phyloP scores from a whole-genome alignment of 2,888 invertebrate genomes.

The Cistogaster globosa region DNA sequence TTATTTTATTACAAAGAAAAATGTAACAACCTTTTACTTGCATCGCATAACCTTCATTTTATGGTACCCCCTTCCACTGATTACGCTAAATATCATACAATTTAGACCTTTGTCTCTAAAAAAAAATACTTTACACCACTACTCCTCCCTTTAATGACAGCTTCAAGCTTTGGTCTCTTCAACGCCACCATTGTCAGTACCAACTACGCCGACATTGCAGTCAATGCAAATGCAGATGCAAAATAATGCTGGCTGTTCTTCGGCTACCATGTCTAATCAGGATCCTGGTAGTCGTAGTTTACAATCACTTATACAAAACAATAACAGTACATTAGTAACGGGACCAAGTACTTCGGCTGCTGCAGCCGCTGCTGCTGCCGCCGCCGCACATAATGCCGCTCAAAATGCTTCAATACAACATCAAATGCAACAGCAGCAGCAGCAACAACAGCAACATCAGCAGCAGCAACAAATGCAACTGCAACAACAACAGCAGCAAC shows the following conservation, averaged over 20 bases:
- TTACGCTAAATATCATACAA: constrained; percentile 40
- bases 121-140: constrained; percentile 25
- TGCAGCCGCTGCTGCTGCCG: constrained; percentile 79
- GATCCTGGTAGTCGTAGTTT: constrained; percentile 79
- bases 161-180: constrained; percentile 83
- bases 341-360: constrained; percentile 80
- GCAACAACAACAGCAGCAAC: constrained; percentile 73
- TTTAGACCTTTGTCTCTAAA: constrained; percentile 33
- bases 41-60: neutral
- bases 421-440: constrained; percentile 70
- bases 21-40: constrained; percentile 47
- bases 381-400: constrained; percentile 74
- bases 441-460: constrained; percentile 74
- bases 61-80: constrained; percentile 15
- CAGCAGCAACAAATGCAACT: constrained; percentile 75
- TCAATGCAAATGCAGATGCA: constrained; percentile 83
- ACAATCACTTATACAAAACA: constrained; percentile 80
- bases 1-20: constrained; percentile 54
- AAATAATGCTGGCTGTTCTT: constrained; percentile 73
- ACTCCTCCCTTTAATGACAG: constrained; percentile 75
- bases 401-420: constrained; percentile 64
- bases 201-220: constrained; percentile 81
- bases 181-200: constrained; percentile 81
- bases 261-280: constrained; percentile 73
- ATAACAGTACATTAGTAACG: constrained; percentile 72